Base-by-base conservation (phyloP, 2,113 vertebrate genomes). In the Cyprinodon tularosa region DNA sequence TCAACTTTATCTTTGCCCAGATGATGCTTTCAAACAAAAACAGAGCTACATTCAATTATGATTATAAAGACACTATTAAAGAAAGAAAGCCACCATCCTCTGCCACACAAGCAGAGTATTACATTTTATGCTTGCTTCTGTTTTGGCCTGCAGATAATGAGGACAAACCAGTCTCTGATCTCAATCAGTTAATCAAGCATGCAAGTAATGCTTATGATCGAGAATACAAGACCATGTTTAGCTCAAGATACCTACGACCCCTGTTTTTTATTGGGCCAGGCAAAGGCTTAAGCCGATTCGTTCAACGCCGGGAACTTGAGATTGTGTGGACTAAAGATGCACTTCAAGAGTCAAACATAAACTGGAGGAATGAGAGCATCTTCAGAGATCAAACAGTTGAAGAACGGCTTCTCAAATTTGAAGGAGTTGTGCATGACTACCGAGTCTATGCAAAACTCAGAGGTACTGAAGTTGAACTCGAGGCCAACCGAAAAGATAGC, bases 241-340 rank as follows among this genome's bases (percentile, higher is more conserved):
- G 3, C 0, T 70, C 76, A 14, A 77, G 82, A 68, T 60, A 66
- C 71, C 82, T 84, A 3, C 29, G 17, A 0, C 82, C 85, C n/a
- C 8, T 84, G 37, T 74, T 82, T 68, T 87, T 74, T 45, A 60
- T 87, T 10, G 76, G 79, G 22, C 70, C 67, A 3, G 76, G 70
- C 22, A 20, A 36, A 37, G 62, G 12, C n/a, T 3, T 79, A 20
- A 65, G 9, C 4, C 80, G 68, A 66, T 12, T 81, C 37, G 62
- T 84, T 59, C 81, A 75, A 60, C 68, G 64, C 42, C 17, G 22
- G 0, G 42, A 47, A 14, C 44, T 86, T 1, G 62, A 81, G 0
- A 69, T 76, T 42, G n/a, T 42, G 37, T 76, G 66, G 66, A 68
- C 37, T 0, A 62, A 76, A 69, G 60, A 76, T 29, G 59, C 59